Evolutionary conservation across 2,888 invertebrate species (phyloP).

Genomic region (Apeira syringaria): DNA sequence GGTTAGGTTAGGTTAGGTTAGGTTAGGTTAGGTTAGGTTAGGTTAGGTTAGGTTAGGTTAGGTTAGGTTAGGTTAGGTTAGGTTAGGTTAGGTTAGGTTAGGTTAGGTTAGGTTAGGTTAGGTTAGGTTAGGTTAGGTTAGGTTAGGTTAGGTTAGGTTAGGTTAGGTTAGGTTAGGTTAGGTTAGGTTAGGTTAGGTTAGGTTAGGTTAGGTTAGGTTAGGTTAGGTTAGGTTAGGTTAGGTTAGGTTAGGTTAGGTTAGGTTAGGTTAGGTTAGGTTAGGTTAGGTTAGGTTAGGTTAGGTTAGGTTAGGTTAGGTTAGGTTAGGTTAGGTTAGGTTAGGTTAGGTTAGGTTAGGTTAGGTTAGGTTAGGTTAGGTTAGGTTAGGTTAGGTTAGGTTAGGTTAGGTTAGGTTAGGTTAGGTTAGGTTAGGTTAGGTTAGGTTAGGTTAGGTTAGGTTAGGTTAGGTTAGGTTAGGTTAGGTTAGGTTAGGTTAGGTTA

Average conservation of each 20-base stretch:
- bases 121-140: slow-evolving; percentile 8
- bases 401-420: slow-evolving; percentile 12
- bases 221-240: slow-evolving; percentile 8
- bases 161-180: slow-evolving; percentile 8
- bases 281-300: slow-evolving; percentile 8
- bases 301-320: slow-evolving; percentile 8
- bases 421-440: slow-evolving; percentile 9
- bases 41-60: slow-evolving; percentile 8
- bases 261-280: slow-evolving; percentile 8
- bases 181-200: slow-evolving; percentile 8
- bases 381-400: slow-evolving; percentile 8
- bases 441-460: slow-evolving; percentile 4
- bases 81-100: slow-evolving; percentile 8
- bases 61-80: slow-evolving; percentile 8
- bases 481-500: slow-evolving; percentile 6
- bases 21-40: slow-evolving; percentile 7
- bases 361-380: slow-evolving; percentile 9
- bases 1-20: slow-evolving; percentile 7
- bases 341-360: slow-evolving; percentile 7
- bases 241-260: slow-evolving; percentile 8
- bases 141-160: slow-evolving; percentile 8
- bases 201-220: slow-evolving; percentile 8
- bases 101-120: slow-evolving; percentile 8
- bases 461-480: slow-evolving; percentile 4
- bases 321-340: slow-evolving; percentile 5